These are phyloP conservation scores for Eupleurogrammus muticus DNA, from an alignment of 2,797 vertebrate genomes.

Conservation along the genomic window DNA sequence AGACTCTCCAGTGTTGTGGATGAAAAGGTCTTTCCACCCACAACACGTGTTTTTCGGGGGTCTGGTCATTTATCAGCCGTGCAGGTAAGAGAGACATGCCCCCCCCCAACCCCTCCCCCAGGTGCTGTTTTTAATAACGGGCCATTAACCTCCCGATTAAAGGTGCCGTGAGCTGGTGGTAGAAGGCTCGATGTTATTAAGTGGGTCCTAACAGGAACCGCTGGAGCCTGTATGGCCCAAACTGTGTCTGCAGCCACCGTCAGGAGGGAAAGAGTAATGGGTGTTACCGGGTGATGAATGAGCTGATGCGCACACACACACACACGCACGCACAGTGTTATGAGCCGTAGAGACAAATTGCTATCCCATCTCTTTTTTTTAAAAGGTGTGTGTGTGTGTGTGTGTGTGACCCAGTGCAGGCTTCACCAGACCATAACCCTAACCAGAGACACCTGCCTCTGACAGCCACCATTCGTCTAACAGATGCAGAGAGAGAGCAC, in stretches of 20 bases:
- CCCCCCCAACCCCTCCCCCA: too few species aligned
- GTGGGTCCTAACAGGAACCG: constrained; percentile 69
- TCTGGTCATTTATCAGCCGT: constrained; percentile 41
- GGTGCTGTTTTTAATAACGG: constrained; percentile 70
- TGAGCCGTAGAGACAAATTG: constrained; percentile 59
- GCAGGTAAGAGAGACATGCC: constrained; percentile 67
- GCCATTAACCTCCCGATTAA: constrained; percentile 80
- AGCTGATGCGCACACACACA: constrained; percentile 43
- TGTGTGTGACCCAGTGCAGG: constrained; percentile 54
- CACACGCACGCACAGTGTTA: constrained; percentile 8
- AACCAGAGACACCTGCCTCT: constrained; percentile 46
- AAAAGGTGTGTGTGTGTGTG: constrained; percentile 22
- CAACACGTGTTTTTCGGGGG: constrained; percentile 28
- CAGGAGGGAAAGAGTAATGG: constrained; percentile 67
- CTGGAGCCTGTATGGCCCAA: constrained; percentile 46
- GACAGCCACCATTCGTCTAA: constrained; percentile 68
- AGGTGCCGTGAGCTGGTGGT: constrained; percentile 60
- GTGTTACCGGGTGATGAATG: constrained; percentile 76
- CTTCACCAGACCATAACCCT: constrained; percentile 69
- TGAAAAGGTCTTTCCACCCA: constrained; percentile 44
- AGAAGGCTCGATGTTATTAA: constrained; percentile 70
- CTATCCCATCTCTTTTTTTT: constrained; percentile 63
- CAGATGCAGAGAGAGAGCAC: constrained; percentile 30
- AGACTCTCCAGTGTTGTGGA: too few species aligned
- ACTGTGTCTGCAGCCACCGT: constrained; percentile 63